Percentiles rank a stretch among this genome's conserved stretches.
Conservation (phyloP, 2,888 invertebrate species). For the Xestia ashworthii region DNA sequence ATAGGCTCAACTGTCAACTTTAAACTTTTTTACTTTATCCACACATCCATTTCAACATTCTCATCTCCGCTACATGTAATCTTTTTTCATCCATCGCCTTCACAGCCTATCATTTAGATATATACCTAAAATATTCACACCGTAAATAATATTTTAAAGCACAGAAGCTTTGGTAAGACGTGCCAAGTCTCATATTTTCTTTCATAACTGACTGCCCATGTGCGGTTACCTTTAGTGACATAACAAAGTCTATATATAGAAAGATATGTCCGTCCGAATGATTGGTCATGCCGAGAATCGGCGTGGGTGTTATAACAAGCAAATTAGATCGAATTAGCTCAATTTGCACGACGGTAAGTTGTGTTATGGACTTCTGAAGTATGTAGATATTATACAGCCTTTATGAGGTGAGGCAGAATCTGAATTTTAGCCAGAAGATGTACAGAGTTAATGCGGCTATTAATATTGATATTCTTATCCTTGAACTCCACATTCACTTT, state of each 20-base stretch:
- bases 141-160: neutral
- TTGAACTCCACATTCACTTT: too few relatives aligned
- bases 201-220: neutral
- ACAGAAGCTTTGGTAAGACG: neutral
- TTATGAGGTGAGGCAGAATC: neutral
- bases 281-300: constrained; percentile 51
- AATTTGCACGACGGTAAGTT: constrained; percentile 70
- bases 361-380: constrained; percentile 18
- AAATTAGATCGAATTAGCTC: constrained; percentile 82
- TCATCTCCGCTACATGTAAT: neutral
- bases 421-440: neutral
- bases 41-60: neutral
- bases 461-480: neutral
- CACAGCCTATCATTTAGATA: neutral
- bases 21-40: neutral
- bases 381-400: constrained; percentile 6
- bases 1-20: neutral
- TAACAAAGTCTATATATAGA: constrained; percentile 59
- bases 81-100: neutral
- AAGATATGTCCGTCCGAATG: constrained; percentile 44
- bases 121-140: neutral
- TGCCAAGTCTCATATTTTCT: constrained; percentile 29
- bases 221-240: constrained; percentile 41
- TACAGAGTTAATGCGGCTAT: neutral
- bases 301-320: constrained; percentile 79